Evolutionary conservation across 2,113 vertebrate species (phyloP).

Genomic region (Pachyramphus minor): DNA sequence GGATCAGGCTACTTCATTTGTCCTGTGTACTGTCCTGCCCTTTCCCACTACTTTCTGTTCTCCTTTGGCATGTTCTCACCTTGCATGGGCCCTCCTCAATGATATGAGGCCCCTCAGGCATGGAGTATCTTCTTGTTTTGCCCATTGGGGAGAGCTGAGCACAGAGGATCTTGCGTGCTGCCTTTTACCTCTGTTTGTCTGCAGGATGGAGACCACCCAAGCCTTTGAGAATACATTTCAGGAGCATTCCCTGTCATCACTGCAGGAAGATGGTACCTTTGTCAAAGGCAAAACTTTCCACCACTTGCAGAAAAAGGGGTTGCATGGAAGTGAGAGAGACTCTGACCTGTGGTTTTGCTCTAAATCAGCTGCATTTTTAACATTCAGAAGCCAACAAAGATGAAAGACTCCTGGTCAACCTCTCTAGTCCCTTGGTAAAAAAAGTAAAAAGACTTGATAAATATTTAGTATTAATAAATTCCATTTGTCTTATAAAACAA

Average conservation of each 20-base stretch:
- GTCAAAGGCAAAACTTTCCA: background rate
- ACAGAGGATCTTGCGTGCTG: background rate
- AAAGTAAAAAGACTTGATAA: slow-evolving; percentile 61
- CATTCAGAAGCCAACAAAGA: slow-evolving; percentile 47
- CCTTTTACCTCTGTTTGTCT: background rate
- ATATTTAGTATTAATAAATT: slow-evolving; percentile 79
- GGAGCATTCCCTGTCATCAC: background rate
- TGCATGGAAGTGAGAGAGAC: background rate
- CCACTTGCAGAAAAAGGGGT: background rate
- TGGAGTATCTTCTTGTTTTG: background rate
- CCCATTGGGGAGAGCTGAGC: background rate
- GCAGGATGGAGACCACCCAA: background rate
- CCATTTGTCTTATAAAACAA: slow-evolving; percentile 72
- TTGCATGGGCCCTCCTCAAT: background rate
- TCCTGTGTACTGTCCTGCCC: background rate
- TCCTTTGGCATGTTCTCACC: background rate
- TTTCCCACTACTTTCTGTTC: background rate
- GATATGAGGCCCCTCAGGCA: background rate
- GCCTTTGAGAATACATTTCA: background rate
- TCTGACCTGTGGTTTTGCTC: slow-evolving; percentile 6
- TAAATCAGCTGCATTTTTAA: slow-evolving; percentile 27
- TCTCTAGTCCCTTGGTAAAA: slow-evolving; percentile 11
- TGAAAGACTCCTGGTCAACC: slow-evolving; percentile 52
- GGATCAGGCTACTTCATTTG: background rate
- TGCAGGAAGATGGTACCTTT: background rate